Percentiles rank a stretch among this genome's conserved stretches.
Conservation (phyloP, 2,888 invertebrate species). For the Geophilus truncorum region DNA sequence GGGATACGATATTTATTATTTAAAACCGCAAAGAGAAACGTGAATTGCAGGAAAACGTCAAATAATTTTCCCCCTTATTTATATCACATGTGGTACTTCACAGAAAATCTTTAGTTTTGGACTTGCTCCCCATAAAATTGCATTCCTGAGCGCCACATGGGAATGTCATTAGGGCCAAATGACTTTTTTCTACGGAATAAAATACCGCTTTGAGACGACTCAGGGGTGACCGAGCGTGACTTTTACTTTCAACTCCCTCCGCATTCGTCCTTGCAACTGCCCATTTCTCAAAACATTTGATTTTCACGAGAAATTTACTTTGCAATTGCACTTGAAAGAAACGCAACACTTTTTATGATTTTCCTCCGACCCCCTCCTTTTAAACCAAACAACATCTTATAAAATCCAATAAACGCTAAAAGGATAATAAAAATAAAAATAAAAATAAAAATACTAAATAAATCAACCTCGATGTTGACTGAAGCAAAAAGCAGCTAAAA, state of each 20-base stretch:
- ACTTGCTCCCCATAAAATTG: not conserved
- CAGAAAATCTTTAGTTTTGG: not conserved
- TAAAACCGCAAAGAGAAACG: too few relatives aligned
- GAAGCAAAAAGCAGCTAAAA: not conserved
- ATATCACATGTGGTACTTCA: not conserved
- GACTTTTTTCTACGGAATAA: constrained; percentile 2
- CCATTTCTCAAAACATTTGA: not conserved
- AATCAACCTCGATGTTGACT: too few relatives aligned
- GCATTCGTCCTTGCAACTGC: not conserved
- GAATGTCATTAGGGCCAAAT: constrained; percentile 16
- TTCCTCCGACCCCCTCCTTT: too few relatives aligned
- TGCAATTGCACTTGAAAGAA: too few relatives aligned
- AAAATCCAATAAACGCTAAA: too few relatives aligned
- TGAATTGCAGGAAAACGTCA: not conserved
- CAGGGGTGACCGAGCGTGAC: constrained; percentile 11
- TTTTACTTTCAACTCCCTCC: constrained; percentile 2
- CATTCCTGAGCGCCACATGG: constrained; percentile 11
- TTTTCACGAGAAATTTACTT: not conserved
- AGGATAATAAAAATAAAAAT: too few relatives aligned
- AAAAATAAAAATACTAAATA: not conserved
- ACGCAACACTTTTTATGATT: too few relatives aligned
- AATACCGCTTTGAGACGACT: constrained; percentile 15
- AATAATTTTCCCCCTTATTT: not conserved
- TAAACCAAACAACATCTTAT: too few relatives aligned
- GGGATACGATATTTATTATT: too few relatives aligned